phyloP scores from a whole-genome alignment of 1,140 invertebrate species.

The Lineus longissimus region DNA sequence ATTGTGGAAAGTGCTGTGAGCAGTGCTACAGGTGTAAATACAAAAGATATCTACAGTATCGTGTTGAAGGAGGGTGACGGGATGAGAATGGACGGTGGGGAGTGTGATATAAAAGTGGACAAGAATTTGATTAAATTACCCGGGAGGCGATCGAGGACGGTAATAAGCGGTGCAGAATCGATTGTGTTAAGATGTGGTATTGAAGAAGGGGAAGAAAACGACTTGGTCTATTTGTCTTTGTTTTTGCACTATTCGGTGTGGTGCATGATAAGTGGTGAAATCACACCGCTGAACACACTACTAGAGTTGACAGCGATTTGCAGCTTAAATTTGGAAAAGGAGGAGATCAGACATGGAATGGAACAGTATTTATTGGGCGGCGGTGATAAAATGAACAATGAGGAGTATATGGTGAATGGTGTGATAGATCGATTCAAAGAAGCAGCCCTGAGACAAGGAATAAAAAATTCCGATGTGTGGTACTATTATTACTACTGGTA shows the following conservation, averaged over 20 bases:
- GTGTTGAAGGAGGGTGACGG: constrained; percentile 2
- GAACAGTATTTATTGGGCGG: background rate
- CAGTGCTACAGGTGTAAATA: constrained; percentile 2
- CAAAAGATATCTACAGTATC: constrained; percentile 3
- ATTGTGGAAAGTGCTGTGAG: constrained; percentile 5
- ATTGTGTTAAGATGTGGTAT: background rate
- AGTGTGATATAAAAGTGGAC: background rate
- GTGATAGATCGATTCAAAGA: background rate
- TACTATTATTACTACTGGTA: constrained; percentile 6
- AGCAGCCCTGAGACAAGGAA: constrained; percentile 2
- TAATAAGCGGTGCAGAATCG: background rate
- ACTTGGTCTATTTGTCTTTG: constrained; percentile 1
- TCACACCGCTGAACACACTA: background rate
- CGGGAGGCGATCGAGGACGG: background rate
- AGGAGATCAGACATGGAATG: background rate
- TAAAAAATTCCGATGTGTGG: constrained; percentile 7
- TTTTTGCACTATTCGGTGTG: constrained; percentile 3
- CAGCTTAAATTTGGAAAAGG: constrained; percentile 1
- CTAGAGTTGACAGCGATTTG: background rate
- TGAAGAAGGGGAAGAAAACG: constrained; percentile 1
- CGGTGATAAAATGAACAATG: no score
- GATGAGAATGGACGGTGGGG: background rate
- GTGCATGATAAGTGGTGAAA: background rate
- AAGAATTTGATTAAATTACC: background rate
- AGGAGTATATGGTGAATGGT: no score